Conservation (phyloP, 2,888 invertebrate genomes). For the Stegophylla sp. region DNA sequence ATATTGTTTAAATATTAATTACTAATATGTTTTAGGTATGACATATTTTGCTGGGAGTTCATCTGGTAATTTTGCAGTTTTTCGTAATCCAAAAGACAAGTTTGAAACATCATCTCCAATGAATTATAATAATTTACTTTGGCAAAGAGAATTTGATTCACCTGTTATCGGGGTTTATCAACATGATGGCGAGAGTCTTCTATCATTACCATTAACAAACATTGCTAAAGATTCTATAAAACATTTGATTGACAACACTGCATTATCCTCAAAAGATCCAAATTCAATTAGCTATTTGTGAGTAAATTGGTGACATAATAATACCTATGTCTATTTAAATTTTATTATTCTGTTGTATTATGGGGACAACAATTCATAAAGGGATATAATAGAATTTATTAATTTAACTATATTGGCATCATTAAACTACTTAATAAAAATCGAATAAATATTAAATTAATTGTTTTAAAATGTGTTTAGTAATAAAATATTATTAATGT, state of each 20-base stretch:
- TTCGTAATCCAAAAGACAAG: constrained; percentile 69
- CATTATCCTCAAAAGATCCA: constrained; percentile 46
- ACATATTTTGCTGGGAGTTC: constrained; percentile 91
- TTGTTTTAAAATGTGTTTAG: too few relatives aligned
- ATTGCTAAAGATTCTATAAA: constrained; percentile 83
- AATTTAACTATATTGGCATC: too few relatives aligned
- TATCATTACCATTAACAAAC: constrained; percentile 86
- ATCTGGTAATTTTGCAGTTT: constrained; percentile 82
- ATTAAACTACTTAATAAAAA: too few relatives aligned
- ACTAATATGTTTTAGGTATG: constrained; percentile 70
- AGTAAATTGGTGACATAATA: constrained; percentile 14
- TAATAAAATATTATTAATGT: background rate
- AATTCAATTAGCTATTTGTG: constrained; percentile 55
- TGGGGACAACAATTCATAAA: too few relatives aligned
- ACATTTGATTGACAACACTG: constrained; percentile 46
- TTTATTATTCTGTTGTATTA: too few relatives aligned
- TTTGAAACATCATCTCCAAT: constrained; percentile 29
- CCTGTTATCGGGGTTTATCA: constrained; percentile 91
- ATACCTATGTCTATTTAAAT: too few relatives aligned
- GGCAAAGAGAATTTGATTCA: constrained; percentile 86
- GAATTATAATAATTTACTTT: constrained; percentile 76
- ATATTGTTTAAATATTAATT: constrained; percentile 38
- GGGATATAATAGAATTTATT: too few relatives aligned
- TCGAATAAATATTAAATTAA: too few relatives aligned
- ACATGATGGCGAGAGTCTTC: constrained; percentile 77